Evolutionary conservation across 2,888 invertebrate genomes (phyloP).

Genomic region (Sphaeridia pumilis): DNA sequence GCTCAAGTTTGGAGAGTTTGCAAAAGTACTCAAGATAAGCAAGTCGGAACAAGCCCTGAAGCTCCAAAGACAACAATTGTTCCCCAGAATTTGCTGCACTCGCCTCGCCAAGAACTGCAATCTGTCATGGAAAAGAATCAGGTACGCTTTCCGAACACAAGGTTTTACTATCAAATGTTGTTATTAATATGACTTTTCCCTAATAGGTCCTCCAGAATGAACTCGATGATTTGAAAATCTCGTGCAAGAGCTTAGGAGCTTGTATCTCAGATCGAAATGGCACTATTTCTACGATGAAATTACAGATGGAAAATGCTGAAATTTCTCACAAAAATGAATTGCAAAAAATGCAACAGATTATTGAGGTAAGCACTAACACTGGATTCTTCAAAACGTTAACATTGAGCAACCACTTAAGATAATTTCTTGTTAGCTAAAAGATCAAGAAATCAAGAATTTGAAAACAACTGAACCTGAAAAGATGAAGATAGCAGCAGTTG

Average conservation of each 20-base stretch:
- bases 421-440: slow-evolving; percentile 7
- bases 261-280: slow-evolving; percentile 1
- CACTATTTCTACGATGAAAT: slow-evolving; percentile 1
- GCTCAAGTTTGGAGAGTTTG: slow-evolving; percentile 4
- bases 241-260: neutral
- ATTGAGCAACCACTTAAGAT: too few relatives aligned
- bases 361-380: neutral
- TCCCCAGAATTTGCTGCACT: too few relatives aligned
- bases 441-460: slow-evolving; percentile 6
- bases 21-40: neutral
- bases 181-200: too few relatives aligned
- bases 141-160: too few relatives aligned
- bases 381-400: too few relatives aligned
- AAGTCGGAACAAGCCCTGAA: slow-evolving; percentile 8
- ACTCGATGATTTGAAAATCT: neutral
- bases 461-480: slow-evolving; percentile 7
- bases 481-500: slow-evolving; percentile 1
- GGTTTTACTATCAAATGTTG: too few relatives aligned
- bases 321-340: too few relatives aligned
- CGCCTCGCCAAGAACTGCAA: too few relatives aligned
- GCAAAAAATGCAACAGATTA: too few relatives aligned
- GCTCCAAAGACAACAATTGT: too few relatives aligned
- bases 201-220: neutral
- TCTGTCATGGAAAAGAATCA: too few relatives aligned
- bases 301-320: slow-evolving; percentile 1